Base-by-base conservation (phyloP, 2,113 vertebrate species). In the Dunckerocampus dactyliophorus region DNA sequence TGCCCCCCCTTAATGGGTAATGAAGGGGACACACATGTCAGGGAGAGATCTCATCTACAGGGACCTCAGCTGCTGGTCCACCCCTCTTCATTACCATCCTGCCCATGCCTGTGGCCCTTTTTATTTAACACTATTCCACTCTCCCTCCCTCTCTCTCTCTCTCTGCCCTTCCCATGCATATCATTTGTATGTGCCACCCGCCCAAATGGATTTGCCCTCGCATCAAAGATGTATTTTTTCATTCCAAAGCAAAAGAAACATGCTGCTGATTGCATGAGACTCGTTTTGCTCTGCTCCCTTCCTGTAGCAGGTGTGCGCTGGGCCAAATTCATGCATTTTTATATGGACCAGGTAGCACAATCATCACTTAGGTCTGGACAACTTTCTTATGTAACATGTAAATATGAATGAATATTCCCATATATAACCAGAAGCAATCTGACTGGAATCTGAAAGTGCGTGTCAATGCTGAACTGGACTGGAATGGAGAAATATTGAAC, bases 1-100 rank as follows among this genome's bases (percentile, higher is more conserved):
- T 92, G 92, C 89, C 93, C 92, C 31, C 89, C 80, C 88, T 89
- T 92, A 90, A 89, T 65, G 73, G 81, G 85, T 88, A 77, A 91
- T 42, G 71, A 90, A 87, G 75, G 86, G 84, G 57, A 88, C 46
- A 64, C 82, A 82, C 85, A 87, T 79, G 84, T 89, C 87, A 88
- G 79, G 47, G 81, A 88, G 82, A 77, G 80, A 83, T 82, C 85
- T 86, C 79, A 81, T 87, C 86, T 88, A 82, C 82, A 81, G 82
- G 80, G 83, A 88, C 85, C 85, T 88, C 87, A 88, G 80, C 85
- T 87, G 87, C 80, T 77, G 76, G 79, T 82, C 81, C 79, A 83
- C 84, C 82, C 83, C 74, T 84, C 79, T 80, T 85, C 87, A 89
- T 87, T 84, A 88, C 75, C 84, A 80, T 77, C 77, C 65, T 71